A percentile compares a stretch with the other conserved stretches of the same genome.
These are phyloP conservation scores for Cerceris rybyensis DNA, from an alignment of 2,888 invertebrate species.

Conservation along the genomic window DNA sequence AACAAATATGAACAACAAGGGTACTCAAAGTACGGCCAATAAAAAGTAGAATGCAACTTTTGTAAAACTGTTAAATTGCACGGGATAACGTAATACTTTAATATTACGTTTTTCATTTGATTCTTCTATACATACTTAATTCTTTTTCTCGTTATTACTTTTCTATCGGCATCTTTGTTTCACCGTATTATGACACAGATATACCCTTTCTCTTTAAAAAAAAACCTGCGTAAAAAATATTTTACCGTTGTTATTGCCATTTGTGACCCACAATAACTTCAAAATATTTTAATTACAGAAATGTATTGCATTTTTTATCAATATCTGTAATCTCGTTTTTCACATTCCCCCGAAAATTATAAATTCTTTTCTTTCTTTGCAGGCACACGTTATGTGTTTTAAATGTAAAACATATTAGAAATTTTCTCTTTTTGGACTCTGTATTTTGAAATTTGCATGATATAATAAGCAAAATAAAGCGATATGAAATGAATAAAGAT, in stretches of 20 bases:
- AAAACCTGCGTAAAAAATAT: neutral
- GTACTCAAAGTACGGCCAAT: neutral
- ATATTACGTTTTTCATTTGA: constrained; percentile 15
- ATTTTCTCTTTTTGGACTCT: too few species aligned
- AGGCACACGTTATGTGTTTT: too few species aligned
- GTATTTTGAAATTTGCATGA: too few species aligned
- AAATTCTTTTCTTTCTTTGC: too few species aligned
- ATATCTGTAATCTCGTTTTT: too few species aligned
- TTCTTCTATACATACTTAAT: constrained; percentile 9
- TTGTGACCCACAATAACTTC: neutral
- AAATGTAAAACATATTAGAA: too few species aligned
- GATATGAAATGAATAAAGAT: too few species aligned
- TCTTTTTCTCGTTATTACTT: constrained; percentile 21
- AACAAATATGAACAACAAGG: neutral
- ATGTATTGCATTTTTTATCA: too few species aligned
- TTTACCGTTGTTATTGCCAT: neutral
- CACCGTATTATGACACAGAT: constrained; percentile 18
- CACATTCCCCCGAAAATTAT: too few species aligned
- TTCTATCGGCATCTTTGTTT: constrained; percentile 19
- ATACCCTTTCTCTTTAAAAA: constrained; percentile 10
- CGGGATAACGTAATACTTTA: constrained; percentile 16
- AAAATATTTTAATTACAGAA: constrained; percentile 1
- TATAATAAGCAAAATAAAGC: too few species aligned
- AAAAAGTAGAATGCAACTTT: neutral
- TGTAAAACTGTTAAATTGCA: neutral